phyloP scores from a whole-genome alignment of 2,113 vertebrate species.

The Podocnemis expansa region DNA sequence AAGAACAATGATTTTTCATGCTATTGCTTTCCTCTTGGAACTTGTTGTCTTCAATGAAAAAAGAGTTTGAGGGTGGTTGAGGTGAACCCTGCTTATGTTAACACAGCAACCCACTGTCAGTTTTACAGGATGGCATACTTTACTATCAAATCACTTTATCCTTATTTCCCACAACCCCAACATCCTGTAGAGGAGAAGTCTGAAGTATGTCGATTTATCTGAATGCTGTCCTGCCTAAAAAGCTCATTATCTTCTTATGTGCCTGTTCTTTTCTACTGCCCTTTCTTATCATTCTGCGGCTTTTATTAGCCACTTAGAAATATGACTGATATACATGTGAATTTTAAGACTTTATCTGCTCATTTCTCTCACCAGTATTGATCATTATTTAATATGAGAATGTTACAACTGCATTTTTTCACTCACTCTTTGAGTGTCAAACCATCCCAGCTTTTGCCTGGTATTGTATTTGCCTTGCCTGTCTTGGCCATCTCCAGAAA shows the following conservation, averaged over 20 bases:
- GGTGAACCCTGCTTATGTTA: not conserved
- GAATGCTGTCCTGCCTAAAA: not conserved
- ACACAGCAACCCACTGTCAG: not conserved
- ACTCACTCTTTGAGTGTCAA: not conserved
- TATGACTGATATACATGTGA: not conserved
- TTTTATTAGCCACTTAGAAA: not conserved
- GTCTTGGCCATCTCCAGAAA: not conserved
- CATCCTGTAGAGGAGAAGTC: not conserved
- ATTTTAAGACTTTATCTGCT: not conserved
- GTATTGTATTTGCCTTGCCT: not conserved
- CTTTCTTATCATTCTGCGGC: not conserved
- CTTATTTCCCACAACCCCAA: not conserved
- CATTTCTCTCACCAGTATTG: not conserved
- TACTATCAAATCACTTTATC: not conserved
- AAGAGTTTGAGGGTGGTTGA: not conserved
- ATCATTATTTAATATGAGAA: slow-evolving; percentile 12
- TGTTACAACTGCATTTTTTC: not conserved
- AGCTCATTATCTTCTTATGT: not conserved
- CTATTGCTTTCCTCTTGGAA: not conserved
- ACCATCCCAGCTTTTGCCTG: not conserved
- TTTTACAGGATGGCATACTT: not conserved
- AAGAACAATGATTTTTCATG: not conserved
- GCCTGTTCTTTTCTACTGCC: accelerated
- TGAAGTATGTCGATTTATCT: slow-evolving; percentile 1
- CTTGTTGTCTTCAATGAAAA: not conserved